Percentiles rank a stretch among this genome's conserved stretches.
phyloP scores from a whole-genome alignment of 2,888 invertebrate species.

The Lasioglossum vierecki region DNA sequence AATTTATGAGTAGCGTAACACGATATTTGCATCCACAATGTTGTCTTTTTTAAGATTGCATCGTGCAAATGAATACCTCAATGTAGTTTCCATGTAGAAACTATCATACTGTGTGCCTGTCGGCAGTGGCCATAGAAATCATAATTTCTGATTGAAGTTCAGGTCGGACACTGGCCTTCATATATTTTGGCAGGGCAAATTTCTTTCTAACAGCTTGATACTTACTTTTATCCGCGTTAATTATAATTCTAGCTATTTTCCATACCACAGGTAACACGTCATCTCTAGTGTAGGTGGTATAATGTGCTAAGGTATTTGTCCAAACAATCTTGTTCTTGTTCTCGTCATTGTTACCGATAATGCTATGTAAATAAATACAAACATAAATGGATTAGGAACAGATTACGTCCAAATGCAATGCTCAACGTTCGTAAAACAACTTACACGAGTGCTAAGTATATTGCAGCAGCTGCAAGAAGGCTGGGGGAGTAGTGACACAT shows the following conservation, averaged over 20 bases:
- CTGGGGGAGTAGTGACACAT: slow-evolving; percentile 93
- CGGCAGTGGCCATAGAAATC: slow-evolving; percentile 42
- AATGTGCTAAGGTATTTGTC: slow-evolving; percentile 90
- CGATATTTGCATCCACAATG: neutral
- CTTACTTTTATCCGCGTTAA: slow-evolving; percentile 89
- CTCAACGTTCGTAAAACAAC: slow-evolving; percentile 54
- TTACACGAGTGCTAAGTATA: slow-evolving; percentile 89
- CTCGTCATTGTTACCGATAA: slow-evolving; percentile 80
- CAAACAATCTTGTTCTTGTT: slow-evolving; percentile 85
- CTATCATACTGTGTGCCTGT: slow-evolving; percentile 30
- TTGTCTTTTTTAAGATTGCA: slow-evolving; percentile 11
- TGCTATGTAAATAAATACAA: slow-evolving; percentile 61
- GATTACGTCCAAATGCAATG: neutral
- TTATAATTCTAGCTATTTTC: slow-evolving; percentile 89
- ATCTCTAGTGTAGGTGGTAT: slow-evolving; percentile 90
- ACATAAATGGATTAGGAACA: neutral
- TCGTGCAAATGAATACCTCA: slow-evolving; percentile 44
- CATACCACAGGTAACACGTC: slow-evolving; percentile 89
- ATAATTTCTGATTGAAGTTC: slow-evolving; percentile 85
- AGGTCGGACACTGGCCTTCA: slow-evolving; percentile 88
- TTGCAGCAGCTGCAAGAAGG: slow-evolving; percentile 91
- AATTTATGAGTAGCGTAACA: neutral
- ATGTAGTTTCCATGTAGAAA: slow-evolving; percentile 30
- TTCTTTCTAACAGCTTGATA: slow-evolving; percentile 89
- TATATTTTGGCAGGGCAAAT: slow-evolving; percentile 86